Percentiles rank a stretch among this genome's conserved stretches.
Evolutionary conservation across 1,140 invertebrate genomes (phyloP).

Genomic region (Drosophila chauvacae): DNA sequence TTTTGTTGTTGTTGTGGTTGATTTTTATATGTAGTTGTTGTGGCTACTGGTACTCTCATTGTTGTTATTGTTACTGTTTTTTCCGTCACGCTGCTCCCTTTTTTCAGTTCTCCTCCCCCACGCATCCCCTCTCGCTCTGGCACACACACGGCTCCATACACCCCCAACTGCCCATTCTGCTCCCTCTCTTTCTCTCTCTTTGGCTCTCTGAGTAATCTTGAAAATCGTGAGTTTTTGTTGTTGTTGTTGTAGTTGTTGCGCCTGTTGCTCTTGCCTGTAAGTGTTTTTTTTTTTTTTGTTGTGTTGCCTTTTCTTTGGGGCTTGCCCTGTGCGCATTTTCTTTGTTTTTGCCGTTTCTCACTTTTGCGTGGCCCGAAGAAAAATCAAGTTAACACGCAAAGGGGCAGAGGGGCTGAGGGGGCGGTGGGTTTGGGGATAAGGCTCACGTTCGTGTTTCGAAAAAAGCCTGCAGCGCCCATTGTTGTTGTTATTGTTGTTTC

Average conservation of each 20-base stretch:
- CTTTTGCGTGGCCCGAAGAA: slow-evolving; percentile 64
- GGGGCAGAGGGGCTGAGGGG: slow-evolving; percentile 18
- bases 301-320: slow-evolving; percentile 50
- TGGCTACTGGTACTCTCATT: slow-evolving; percentile 6
- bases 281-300: slow-evolving; percentile 28
- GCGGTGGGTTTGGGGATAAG: slow-evolving; percentile 9
- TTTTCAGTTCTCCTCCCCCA: slow-evolving; percentile 6
- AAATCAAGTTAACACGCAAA: slow-evolving; percentile 79
- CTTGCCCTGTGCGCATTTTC: slow-evolving; percentile 71
- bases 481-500: slow-evolving; percentile 30
- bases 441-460: slow-evolving; percentile 54
- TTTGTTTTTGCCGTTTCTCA: slow-evolving; percentile 70
- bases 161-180: slow-evolving; percentile 10
- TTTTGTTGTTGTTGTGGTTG: slow-evolving; percentile 10
- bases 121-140: slow-evolving; percentile 4
- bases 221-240: slow-evolving; percentile 73
- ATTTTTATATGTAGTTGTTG: slow-evolving; percentile 22
- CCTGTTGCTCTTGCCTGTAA: slow-evolving; percentile 38
- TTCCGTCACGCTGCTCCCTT: slow-evolving; percentile 26
- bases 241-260: slow-evolving; percentile 48
- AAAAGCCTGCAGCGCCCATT: slow-evolving; percentile 66
- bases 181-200: slow-evolving; percentile 21
- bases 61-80: slow-evolving; percentile 11
- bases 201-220: slow-evolving; percentile 63
- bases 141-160: slow-evolving; percentile 11